A percentile compares a stretch with the other conserved stretches of the same genome.
These are phyloP conservation scores for Sarcophaga caerulescens DNA, from an alignment of 2,888 invertebrate species.

Conservation along the genomic window DNA sequence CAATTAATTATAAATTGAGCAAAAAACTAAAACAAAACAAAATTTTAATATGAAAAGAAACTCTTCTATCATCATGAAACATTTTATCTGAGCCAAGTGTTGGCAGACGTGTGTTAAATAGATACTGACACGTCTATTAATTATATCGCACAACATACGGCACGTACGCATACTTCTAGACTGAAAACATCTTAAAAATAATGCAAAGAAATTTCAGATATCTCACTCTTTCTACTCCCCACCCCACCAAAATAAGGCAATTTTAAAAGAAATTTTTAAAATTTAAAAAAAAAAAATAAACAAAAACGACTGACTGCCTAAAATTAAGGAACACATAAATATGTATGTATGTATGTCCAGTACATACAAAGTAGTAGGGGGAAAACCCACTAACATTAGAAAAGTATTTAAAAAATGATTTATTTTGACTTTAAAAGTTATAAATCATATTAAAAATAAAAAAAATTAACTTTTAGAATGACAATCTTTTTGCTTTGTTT, in stretches of 20 bases:
- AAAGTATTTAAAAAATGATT: slow-evolving; percentile 23
- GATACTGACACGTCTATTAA: slow-evolving; percentile 60
- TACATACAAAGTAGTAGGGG: neutral
- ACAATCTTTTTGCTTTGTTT: neutral
- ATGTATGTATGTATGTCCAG: too few relatives aligned
- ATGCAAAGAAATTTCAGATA: too few relatives aligned
- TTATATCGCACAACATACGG: slow-evolving; percentile 21
- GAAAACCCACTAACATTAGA: neutral
- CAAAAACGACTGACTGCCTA: too few relatives aligned
- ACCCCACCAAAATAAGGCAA: neutral
- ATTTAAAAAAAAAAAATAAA: neutral
- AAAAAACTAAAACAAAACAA: neutral
- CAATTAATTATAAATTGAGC: neutral
- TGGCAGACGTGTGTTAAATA: slow-evolving; percentile 36
- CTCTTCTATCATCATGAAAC: neutral
- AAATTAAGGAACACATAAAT: too few relatives aligned
- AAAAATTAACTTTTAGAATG: neutral
- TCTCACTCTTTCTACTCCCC: neutral
- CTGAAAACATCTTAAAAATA: neutral
- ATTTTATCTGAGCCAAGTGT: slow-evolving; percentile 31
- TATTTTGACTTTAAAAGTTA: neutral
- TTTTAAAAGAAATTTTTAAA: neutral
- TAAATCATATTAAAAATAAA: slow-evolving; percentile 9
- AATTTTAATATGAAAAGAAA: neutral
- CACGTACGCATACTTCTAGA: neutral